Percentiles rank a stretch among this genome's conserved stretches.
These are phyloP conservation scores for Eupithecia abbreviata DNA, from an alignment of 2,888 invertebrate species.

Conservation along the genomic window DNA sequence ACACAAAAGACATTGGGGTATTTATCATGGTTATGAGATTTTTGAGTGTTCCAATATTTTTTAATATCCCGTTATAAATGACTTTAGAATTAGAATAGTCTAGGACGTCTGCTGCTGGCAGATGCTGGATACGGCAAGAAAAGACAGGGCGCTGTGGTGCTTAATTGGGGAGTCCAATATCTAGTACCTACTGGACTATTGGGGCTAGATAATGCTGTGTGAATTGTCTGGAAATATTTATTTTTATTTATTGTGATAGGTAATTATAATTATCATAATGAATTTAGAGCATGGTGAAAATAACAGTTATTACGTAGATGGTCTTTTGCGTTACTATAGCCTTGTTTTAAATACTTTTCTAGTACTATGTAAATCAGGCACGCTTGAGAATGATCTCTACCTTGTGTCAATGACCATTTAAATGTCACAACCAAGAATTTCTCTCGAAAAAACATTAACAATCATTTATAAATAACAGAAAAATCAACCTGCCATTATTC, in stretches of 20 bases:
- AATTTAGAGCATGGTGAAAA: not conserved
- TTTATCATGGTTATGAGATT: no score
- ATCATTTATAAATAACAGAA: constrained; percentile 8
- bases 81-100: not conserved
- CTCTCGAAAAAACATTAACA: not conserved
- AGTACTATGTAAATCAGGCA: not conserved
- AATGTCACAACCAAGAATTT: not conserved
- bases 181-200: not conserved
- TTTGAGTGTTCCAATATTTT: no score
- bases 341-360: not conserved
- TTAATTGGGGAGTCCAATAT: not conserved
- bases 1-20: no score
- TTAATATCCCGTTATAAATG: not conserved
- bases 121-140: not conserved
- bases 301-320: not conserved
- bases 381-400: not conserved
- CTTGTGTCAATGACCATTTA: not conserved
- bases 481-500: constrained; percentile 29
- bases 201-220: not conserved
- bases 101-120: not conserved
- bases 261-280: not conserved
- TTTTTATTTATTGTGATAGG: no score
- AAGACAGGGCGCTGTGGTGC: not conserved
- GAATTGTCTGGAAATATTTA: no score
- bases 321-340: not conserved